These are phyloP conservation scores for Sylvilagus bachmani DNA, from an alignment of 2,113 vertebrate species.

Conservation along the genomic window DNA sequence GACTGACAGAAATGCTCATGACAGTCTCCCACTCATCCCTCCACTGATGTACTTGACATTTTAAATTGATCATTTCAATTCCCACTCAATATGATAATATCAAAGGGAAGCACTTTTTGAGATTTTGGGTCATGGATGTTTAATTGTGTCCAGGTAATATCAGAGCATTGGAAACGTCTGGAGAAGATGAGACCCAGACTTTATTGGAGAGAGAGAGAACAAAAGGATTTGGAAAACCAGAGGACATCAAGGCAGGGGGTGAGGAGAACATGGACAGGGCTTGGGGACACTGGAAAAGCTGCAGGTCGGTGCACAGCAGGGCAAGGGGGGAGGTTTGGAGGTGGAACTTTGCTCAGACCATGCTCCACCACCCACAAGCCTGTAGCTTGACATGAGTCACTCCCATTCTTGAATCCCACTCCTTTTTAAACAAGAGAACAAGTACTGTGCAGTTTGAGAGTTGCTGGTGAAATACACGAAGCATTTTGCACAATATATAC, in stretches of 20 bases:
- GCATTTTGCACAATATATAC: background rate
- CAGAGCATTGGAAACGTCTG: background rate
- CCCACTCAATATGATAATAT: background rate
- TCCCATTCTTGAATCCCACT: background rate
- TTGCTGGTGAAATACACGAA: background rate
- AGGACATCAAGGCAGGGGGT: background rate
- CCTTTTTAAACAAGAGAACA: background rate
- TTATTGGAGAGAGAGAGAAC: background rate
- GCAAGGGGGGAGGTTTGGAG: too few species aligned
- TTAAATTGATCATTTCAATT: background rate
- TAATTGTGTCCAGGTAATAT: background rate
- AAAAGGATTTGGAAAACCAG: background rate
- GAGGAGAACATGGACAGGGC: background rate
- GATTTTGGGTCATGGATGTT: background rate
- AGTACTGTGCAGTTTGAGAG: background rate
- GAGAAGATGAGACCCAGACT: background rate
- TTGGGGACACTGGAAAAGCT: background rate
- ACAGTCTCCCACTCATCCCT: background rate
- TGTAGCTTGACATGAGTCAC: too few species aligned
- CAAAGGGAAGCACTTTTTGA: background rate
- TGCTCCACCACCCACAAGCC: rapidly evolving
- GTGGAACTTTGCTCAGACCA: too few species aligned
- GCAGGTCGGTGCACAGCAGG: rapidly evolving
- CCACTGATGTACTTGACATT: background rate
- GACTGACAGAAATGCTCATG: background rate